A percentile compares a stretch with the other conserved stretches of the same genome.
Evolutionary conservation across 2,797 vertebrate species (phyloP).

Genomic region (Rhabdophis nuchalis): DNA sequence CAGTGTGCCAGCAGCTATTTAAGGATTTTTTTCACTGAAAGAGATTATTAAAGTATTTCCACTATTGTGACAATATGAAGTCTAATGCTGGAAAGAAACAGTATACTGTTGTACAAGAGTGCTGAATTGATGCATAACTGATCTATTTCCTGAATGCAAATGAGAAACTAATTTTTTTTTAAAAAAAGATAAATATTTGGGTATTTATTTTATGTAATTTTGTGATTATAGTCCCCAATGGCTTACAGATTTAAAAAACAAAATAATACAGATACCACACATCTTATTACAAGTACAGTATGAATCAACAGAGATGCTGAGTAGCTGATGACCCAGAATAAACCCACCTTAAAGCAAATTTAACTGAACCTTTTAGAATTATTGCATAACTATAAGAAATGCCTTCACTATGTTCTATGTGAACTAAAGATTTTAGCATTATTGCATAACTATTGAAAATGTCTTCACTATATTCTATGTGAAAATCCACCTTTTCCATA

Average conservation of each 20-base stretch:
- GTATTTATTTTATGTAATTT: background rate
- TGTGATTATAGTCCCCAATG: no score
- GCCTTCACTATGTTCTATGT: background rate
- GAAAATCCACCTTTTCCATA: background rate
- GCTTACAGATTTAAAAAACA: background rate
- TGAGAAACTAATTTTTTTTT: background rate
- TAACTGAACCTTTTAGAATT: background rate
- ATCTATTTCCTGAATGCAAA: background rate
- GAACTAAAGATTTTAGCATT: background rate
- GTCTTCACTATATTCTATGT: background rate
- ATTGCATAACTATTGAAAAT: background rate
- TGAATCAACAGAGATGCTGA: background rate
- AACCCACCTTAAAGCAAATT: background rate
- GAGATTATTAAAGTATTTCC: background rate
- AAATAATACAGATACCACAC: background rate
- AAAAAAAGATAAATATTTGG: background rate
- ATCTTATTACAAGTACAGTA: background rate
- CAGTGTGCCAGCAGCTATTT: background rate
- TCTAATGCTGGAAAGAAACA: background rate
- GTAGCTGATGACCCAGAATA: background rate
- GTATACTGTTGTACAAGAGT: background rate
- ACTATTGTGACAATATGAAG: background rate
- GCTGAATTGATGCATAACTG: background rate
- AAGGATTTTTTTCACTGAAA: slow-evolving; percentile 22
- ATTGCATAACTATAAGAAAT: background rate